phyloP scores from a whole-genome alignment of 1,140 invertebrate species.

The Euwallacea similis region DNA sequence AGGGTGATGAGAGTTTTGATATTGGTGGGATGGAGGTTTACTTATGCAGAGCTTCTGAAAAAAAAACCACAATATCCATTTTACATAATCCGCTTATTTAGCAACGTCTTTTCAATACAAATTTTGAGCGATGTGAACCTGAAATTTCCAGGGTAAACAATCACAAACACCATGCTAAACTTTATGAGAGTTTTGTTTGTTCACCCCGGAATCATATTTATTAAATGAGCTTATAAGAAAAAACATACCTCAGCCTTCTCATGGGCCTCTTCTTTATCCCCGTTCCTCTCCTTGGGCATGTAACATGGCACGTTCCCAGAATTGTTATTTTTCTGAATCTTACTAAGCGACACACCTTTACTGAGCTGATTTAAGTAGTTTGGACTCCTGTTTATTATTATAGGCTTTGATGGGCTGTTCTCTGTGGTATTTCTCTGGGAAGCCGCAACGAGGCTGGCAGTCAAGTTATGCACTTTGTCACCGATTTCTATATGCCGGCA shows the following conservation, averaged over 20 bases:
- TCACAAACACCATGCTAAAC: too few relatives aligned
- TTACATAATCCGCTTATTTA: background rate
- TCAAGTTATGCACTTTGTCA: constrained; percentile 13
- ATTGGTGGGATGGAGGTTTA: background rate
- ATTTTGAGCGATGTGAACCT: too few relatives aligned
- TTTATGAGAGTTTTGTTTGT: too few relatives aligned
- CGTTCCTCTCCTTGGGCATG: constrained; percentile 40
- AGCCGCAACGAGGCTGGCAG: background rate
- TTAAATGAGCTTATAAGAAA: too few relatives aligned
- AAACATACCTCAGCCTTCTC: too few relatives aligned
- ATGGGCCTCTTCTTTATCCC: constrained; percentile 5
- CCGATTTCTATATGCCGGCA: constrained; percentile 9
- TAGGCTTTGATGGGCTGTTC: constrained; percentile 33
- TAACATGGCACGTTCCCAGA: constrained; percentile 41
- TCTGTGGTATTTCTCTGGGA: constrained; percentile 12
- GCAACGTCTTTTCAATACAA: too few relatives aligned
- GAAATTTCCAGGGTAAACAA: too few relatives aligned
- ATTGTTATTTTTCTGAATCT: background rate
- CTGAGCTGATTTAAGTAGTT: constrained; percentile 10
- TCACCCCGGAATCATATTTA: too few relatives aligned
- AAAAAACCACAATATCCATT: background rate
- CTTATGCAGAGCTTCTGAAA: background rate
- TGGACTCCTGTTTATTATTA: constrained; percentile 36
- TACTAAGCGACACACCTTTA: constrained; percentile 9
- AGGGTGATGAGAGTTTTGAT: constrained; percentile 10